Evolutionary conservation across 2,797 vertebrate genomes (phyloP).

Genomic region (Siniperca undulata): DNA sequence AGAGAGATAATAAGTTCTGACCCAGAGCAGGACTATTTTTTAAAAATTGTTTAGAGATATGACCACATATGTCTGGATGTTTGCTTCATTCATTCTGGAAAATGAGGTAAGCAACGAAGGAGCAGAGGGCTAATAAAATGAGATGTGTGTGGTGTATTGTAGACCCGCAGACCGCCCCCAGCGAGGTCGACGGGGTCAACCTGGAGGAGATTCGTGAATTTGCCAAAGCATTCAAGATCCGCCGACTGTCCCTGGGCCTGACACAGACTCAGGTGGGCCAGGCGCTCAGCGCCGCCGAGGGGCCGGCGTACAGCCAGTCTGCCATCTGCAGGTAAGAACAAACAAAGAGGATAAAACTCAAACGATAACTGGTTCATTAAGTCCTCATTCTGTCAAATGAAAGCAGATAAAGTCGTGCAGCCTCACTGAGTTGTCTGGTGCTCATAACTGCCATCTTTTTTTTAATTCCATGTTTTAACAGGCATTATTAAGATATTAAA

Average conservation of each 20-base stretch:
- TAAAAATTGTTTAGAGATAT: constrained; percentile 47
- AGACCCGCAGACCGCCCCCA: constrained; percentile 97
- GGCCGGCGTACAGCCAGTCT: constrained; percentile 99
- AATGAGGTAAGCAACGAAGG: constrained; percentile 49
- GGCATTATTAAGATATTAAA: constrained; percentile 80
- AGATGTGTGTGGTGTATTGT: constrained; percentile 75
- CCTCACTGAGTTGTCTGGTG: constrained; percentile 58
- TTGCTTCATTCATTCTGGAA: constrained; percentile 64
- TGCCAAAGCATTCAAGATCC: constrained; percentile 99
- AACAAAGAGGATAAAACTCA: neutral
- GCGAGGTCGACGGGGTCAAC: constrained; percentile 99
- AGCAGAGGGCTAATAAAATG: constrained; percentile 71
- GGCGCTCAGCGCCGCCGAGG: constrained; percentile 97
- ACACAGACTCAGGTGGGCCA: constrained; percentile 99
- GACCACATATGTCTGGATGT: constrained; percentile 55
- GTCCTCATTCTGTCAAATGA: constrained; percentile 62
- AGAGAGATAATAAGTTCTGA: constrained; percentile 63
- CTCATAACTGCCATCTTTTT: constrained; percentile 62
- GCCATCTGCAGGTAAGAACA: constrained; percentile 98
- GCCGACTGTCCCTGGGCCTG: constrained; percentile 98
- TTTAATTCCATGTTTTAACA: constrained; percentile 64
- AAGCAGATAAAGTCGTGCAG: constrained; percentile 25
- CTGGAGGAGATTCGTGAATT: constrained; percentile 99
- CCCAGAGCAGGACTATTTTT: constrained; percentile 54
- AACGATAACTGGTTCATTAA: constrained; percentile 2